Evolutionary conservation across 2,888 invertebrate species (phyloP), one percentile per base, ranked within the genome.

Genomic region (Tinea semifulvella): DNA sequence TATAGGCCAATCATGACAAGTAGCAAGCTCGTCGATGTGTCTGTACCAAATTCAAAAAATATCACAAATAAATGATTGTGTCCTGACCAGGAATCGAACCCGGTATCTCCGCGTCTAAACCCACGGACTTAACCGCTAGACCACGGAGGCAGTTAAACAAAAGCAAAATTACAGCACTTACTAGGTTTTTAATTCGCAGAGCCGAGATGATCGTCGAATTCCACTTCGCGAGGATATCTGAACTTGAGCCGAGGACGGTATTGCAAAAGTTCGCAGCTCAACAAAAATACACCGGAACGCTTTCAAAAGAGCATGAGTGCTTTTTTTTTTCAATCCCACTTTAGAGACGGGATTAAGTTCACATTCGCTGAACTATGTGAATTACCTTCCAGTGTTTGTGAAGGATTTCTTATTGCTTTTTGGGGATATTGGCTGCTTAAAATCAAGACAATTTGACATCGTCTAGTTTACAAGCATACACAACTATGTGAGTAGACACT

Each of bases 231-330:
- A 7, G 22, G 22, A 22, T 22, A 22, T 40, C 22, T 40, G 22
- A 40, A 40, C 40, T 22, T 22, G 40, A 40, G 40, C 40, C 22
- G 14, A 18, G 36, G 40, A 20, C 50, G 64, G 71, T 76, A 77
- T 79, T 77, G 73, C 69, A 49, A 77, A 80, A 80, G 73, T 80
- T 80, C 79, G 68, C 63, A 70, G 72, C 70, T 74, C 75, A 75
- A 65, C 64, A 66, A 74, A 72, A 73, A 71, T 79, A 80, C 80
- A 80, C 61, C 58, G 70, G 74, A 80, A 80, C 70, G 76, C 80
- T 79, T 72, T 80, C 75, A 79, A 67, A 74, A 67, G 72, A 65
- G 66, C 60, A 55, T 61, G 64, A 63, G 65, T 62, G 20, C 18
- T 56, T 67, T 68, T 69, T 63, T 57, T 52, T 50, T 56, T 53